Evolutionary conservation across 2,888 invertebrate species (phyloP).

Genomic region (Mechanitis mazaeus): DNA sequence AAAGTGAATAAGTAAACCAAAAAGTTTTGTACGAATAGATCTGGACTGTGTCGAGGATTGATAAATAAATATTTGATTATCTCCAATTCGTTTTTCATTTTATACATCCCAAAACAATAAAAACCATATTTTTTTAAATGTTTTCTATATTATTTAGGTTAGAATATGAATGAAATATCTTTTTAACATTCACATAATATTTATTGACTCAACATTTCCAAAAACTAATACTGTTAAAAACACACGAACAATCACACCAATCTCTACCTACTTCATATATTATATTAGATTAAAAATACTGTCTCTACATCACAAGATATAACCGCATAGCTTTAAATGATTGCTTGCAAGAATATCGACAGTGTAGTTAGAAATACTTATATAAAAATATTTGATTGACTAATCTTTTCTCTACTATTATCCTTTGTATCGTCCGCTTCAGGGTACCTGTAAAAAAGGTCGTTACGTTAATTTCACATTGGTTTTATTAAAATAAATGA

Average conservation of each 20-base stretch:
- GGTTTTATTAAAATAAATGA: too few relatives aligned
- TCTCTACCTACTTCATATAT: conserved; percentile 11
- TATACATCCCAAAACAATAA: neutral
- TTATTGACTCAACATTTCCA: conserved; percentile 22
- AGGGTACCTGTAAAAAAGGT: neutral
- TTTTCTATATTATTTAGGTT: too few relatives aligned
- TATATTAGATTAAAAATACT: conserved; percentile 18
- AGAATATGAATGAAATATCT: conserved; percentile 6
- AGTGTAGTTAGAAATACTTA: conserved; percentile 12
- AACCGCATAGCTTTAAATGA: conserved; percentile 9
- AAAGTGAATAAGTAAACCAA: conserved; percentile 17
- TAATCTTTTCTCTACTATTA: conserved; percentile 5
- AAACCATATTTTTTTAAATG: too few relatives aligned
- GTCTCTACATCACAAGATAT: conserved; percentile 10
- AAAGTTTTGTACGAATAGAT: conserved; percentile 28
- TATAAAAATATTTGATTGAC: conserved; percentile 20
- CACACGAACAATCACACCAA: conserved; percentile 6
- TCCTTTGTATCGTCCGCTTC: neutral
- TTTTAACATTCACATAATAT: conserved; percentile 18
- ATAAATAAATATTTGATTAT: conserved; percentile 66
- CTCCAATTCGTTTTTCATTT: conserved; percentile 38
- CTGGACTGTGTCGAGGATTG: conserved; percentile 42
- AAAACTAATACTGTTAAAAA: conserved; percentile 25
- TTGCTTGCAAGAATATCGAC: conserved; percentile 14
- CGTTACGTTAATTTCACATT: too few relatives aligned